These are phyloP conservation scores for Cricetomys ansorgei DNA, from an alignment of 2,113 vertebrate genomes.

Conservation along the genomic window DNA sequence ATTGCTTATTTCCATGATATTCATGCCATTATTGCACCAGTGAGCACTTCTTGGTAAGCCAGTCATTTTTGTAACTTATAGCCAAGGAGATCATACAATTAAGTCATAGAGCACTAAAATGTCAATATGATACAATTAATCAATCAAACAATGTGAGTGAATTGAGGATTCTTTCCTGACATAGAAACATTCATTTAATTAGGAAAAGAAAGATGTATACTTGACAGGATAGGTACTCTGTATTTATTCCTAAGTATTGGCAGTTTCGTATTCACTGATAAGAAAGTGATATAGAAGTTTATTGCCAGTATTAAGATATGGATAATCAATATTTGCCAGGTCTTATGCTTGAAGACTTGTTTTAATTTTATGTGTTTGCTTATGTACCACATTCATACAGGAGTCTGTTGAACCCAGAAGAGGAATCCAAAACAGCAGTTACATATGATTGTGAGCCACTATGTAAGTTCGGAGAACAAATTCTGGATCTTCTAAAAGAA, in stretches of 20 bases:
- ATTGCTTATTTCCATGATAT: background rate
- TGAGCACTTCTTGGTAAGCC: accelerated
- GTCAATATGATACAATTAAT: background rate
- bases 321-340: background rate
- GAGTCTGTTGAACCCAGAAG: too few species aligned
- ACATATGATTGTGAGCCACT: background rate
- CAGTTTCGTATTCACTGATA: background rate
- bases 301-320: background rate
- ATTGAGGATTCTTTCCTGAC: background rate
- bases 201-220: background rate
- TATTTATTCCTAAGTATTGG: background rate
- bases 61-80: background rate
- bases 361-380: too few species aligned
- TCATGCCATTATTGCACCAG: background rate
- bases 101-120: background rate
- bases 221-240: background rate
- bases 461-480: background rate
- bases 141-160: background rate
- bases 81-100: background rate
- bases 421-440: background rate
- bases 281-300: background rate
- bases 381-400: too few species aligned
- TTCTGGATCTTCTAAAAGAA: background rate
- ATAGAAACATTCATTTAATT: background rate
- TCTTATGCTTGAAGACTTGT: background rate